Conservation (phyloP, 2,888 invertebrate species). For the Dicranocentrus wangi region DNA sequence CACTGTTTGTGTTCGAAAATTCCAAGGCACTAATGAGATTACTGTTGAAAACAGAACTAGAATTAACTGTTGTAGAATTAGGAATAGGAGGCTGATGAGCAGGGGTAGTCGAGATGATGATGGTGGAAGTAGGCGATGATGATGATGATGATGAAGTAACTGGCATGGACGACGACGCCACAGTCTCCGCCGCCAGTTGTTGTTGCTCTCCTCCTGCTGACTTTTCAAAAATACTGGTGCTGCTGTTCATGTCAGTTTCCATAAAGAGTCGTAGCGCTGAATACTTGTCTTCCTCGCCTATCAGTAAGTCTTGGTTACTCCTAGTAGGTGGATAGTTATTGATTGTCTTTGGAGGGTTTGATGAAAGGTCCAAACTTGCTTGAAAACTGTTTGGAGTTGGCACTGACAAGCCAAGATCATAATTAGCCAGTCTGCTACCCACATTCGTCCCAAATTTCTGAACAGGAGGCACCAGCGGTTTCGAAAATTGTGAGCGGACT, state of each 20-base stretch:
- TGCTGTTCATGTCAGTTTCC: conserved; percentile 37
- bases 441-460: conserved; percentile 70
- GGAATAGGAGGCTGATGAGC: conserved; percentile 9
- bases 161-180: not conserved
- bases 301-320: conserved; percentile 56
- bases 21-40: conserved; percentile 61
- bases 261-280: conserved; percentile 76
- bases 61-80: no score
- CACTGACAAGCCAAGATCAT: conserved; percentile 75
- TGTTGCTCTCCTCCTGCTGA: conserved; percentile 14
- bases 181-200: conserved; percentile 20
- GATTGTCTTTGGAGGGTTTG: conserved; percentile 49
- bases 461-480: conserved; percentile 24
- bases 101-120: conserved; percentile 12
- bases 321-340: not conserved
- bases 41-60: conserved; percentile 28
- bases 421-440: conserved; percentile 76
- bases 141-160: no score
- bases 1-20: conserved; percentile 49
- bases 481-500: conserved; percentile 28
- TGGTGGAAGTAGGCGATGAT: not conserved
- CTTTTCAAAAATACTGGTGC: conserved; percentile 50
- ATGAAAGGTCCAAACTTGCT: conserved; percentile 10
- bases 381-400: conserved; percentile 36
- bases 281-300: conserved; percentile 76